Evolutionary conservation across 2,888 invertebrate species (phyloP).

Genomic region (Patella ulyssiponensis): DNA sequence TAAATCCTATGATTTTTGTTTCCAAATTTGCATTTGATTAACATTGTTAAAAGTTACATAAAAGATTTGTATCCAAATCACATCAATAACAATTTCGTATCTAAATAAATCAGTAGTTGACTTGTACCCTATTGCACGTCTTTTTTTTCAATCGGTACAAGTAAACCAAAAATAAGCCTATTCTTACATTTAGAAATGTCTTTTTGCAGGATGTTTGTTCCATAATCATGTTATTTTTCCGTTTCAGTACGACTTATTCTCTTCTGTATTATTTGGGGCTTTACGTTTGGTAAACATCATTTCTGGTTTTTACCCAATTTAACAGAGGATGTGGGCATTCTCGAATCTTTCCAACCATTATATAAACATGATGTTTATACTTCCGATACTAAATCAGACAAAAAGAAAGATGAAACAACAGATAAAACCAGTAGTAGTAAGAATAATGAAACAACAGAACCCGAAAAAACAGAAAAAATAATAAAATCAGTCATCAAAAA

Average conservation of each 20-base stretch:
- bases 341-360: conserved; percentile 97
- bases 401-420: neutral
- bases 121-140: too few relatives aligned
- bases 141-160: too few relatives aligned
- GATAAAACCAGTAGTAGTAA: neutral
- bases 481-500: too few relatives aligned
- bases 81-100: too few relatives aligned
- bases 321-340: conserved; percentile 98
- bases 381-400: neutral
- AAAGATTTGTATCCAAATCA: too few relatives aligned
- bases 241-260: conserved; percentile 84
- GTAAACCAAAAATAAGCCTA: neutral
- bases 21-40: too few relatives aligned
- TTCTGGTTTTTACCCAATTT: conserved; percentile 99
- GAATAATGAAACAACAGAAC: neutral
- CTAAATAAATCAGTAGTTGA: too few relatives aligned
- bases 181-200: neutral
- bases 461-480: neutral
- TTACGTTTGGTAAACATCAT: conserved; percentile 91
- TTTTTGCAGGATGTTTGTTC: neutral
- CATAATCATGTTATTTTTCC: conserved; percentile 27
- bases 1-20: too few relatives aligned
- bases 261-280: conserved; percentile 91
- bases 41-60: too few relatives aligned
- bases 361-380: conserved; percentile 76